phyloP scores from a whole-genome alignment of 2,888 invertebrate species.

The Danaus chrysippus region DNA sequence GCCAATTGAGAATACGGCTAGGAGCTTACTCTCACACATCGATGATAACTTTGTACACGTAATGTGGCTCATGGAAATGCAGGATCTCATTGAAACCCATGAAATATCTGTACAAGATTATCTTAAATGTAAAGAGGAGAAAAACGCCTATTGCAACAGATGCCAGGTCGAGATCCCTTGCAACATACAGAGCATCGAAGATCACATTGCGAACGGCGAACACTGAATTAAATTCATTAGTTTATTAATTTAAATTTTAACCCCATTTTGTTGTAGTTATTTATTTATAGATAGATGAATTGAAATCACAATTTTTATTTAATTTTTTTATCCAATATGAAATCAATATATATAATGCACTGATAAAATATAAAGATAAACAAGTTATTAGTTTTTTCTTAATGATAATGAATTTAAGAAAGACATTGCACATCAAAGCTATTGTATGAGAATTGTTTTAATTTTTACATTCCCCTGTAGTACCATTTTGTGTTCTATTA shows the following conservation, averaged over 20 bases:
- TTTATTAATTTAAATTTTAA: constrained; percentile 7
- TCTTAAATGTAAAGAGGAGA: constrained; percentile 50
- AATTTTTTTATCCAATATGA: too few relatives aligned
- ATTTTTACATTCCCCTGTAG: constrained; percentile 9
- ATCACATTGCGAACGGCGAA: constrained; percentile 50
- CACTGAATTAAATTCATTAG: constrained; percentile 43
- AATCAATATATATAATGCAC: too few relatives aligned
- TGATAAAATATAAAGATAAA: too few relatives aligned
- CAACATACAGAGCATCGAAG: constrained; percentile 42
- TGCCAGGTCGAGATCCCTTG: constrained; percentile 51
- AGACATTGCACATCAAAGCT: not conserved
- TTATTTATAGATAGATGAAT: too few relatives aligned
- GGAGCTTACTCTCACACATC: constrained; percentile 49
- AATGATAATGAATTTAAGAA: too few relatives aligned
- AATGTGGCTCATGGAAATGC: constrained; percentile 55
- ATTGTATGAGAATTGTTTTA: constrained; percentile 3
- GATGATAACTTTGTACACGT: constrained; percentile 49
- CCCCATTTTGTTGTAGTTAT: not conserved
- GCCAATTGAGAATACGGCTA: constrained; percentile 50
- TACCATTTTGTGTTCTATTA: constrained; percentile 17
- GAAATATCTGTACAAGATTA: constrained; percentile 48
- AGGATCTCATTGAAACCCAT: constrained; percentile 48
- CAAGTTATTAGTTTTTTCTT: too few relatives aligned
- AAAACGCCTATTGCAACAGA: constrained; percentile 51
- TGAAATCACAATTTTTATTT: too few relatives aligned